Base-by-base conservation (phyloP, 1,140 invertebrate species). In the Chironomus tepperi region DNA sequence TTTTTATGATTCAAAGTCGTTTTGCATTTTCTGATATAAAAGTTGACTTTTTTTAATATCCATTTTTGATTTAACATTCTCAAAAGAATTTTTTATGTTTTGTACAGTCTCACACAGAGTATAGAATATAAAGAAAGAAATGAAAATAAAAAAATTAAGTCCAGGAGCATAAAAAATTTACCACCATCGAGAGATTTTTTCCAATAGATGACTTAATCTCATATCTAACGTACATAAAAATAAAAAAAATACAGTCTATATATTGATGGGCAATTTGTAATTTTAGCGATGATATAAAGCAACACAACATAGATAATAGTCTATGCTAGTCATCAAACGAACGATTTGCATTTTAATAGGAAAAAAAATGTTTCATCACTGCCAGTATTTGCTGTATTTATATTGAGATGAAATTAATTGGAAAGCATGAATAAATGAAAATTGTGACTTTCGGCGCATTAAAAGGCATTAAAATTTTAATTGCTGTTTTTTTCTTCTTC, bases 301-400 rank as follows among this genome's bases (percentile, higher is more conserved):
- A 57, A 57, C 47, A 57, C 47, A 57, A 57, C 47, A 57, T 15
- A 57, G 47, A 57, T 57, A 57, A 57, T 12, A 57, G 47, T 57
- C 47, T 1, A 12, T n/a, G 7, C n/a, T n/a, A 57, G 47, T 21
- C 65, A 70, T 70, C 65, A 70, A 70, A 70, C 47, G 12, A 57
- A 57, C 65, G 65, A 70, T 70, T 70, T 70, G 65, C 65, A 70
- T 70, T 70, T 70, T 70, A 70, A 70, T 70, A 21, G 65, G 19
- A 70, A 18, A 18, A 67, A 70, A 70, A 70, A 21, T 70, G 9
- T 21, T 19, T 9, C n/a, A 70, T 34, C 24, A 34, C 24, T 34
- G 24, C 24, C 24, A 34, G 24, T 34, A 34, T 34, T 34, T 34
- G 24, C 24, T 34, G 24, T 34, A 34, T 34, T 34, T 34, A 34